Conservation (phyloP, 2,888 invertebrate species). For the Dryobota labecula region DNA sequence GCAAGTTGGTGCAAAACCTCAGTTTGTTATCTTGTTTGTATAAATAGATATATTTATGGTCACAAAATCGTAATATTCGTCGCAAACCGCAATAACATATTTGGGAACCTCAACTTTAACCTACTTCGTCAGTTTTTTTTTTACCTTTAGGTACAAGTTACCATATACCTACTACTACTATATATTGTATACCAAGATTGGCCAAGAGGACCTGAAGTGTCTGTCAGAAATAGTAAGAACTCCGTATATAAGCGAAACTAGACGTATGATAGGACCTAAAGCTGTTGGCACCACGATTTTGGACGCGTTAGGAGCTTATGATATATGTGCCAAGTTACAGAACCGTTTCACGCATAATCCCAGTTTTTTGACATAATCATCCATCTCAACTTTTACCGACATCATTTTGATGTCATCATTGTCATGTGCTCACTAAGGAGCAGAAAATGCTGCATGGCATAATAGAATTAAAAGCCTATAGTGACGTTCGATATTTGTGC, state of each 20-base stretch:
- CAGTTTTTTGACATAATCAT: neutral
- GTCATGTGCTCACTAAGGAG: neutral
- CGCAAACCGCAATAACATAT: constrained; percentile 28
- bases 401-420: neutral
- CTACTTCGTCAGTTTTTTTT: neutral
- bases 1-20: constrained; percentile 52
- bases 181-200: too few relatives aligned
- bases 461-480: too few relatives aligned
- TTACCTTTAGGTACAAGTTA: neutral
- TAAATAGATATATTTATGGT: constrained; percentile 32
- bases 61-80: constrained; percentile 9
- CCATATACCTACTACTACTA: too few relatives aligned
- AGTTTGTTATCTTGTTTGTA: constrained; percentile 58
- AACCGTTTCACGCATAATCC: neutral
- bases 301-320: neutral
- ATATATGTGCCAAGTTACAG: neutral
- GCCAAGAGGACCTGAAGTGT: neutral
- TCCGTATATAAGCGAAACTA: neutral
- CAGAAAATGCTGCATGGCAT: neutral
- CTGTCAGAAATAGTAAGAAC: neutral
- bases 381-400: too few relatives aligned
- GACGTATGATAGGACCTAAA: neutral
- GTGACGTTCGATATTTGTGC: neutral
- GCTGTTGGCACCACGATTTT: neutral
- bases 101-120: neutral